Percentiles rank a stretch among this genome's conserved stretches.
Evolutionary conservation across 2,797 vertebrate genomes (phyloP).

Genomic region (Sebastes goodei): DNA sequence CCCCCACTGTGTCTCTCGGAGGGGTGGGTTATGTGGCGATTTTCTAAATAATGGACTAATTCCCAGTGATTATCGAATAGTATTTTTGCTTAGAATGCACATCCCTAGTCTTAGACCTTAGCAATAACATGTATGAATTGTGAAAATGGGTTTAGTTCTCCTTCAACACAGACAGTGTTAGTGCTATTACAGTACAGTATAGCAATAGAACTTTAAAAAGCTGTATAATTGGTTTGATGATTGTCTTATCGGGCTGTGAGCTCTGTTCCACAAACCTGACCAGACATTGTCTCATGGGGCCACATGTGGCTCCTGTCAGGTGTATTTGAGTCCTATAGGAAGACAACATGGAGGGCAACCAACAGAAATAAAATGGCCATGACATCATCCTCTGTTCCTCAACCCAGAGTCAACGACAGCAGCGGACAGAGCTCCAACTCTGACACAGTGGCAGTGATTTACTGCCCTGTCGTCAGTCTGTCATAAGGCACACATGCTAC

Average conservation of each 20-base stretch:
- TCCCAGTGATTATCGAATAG: too few species aligned
- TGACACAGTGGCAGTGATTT: constrained; percentile 57
- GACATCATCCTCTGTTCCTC: constrained; percentile 48
- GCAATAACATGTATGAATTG: too few species aligned
- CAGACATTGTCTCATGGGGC: constrained; percentile 29
- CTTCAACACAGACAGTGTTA: background rate
- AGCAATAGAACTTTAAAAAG: background rate
- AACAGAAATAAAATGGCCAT: constrained; percentile 52
- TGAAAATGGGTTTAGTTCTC: too few species aligned
- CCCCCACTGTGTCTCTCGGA: too few species aligned
- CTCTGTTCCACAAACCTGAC: constrained; percentile 19
- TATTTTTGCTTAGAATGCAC: too few species aligned
- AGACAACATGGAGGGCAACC: constrained; percentile 37
- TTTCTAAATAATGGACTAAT: too few species aligned
- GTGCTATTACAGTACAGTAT: background rate
- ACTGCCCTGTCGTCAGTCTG: constrained; percentile 36
- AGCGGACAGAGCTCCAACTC: constrained; percentile 32
- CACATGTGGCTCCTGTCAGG: constrained; percentile 16
- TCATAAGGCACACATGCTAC: constrained; percentile 45
- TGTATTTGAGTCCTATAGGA: constrained; percentile 25
- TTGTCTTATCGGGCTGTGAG: background rate
- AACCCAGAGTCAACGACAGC: constrained; percentile 20
- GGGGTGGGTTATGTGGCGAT: too few species aligned
- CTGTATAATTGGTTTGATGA: background rate
- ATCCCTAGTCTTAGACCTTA: too few species aligned